Conservation (phyloP, 2,888 invertebrate genomes). For the Tetrapedia diversipes region DNA sequence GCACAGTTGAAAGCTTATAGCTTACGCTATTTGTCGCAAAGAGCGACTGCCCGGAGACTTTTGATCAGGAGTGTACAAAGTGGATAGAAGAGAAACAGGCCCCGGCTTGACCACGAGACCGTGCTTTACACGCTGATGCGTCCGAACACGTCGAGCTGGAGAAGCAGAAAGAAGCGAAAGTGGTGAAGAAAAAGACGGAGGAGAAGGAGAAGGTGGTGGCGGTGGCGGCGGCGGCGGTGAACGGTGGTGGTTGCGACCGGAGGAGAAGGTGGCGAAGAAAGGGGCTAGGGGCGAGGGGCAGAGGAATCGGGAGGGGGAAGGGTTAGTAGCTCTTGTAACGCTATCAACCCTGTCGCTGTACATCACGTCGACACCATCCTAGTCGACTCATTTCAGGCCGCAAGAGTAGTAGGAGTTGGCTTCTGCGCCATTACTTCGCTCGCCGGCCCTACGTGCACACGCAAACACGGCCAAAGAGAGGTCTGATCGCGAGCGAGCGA, state of each 20-base stretch:
- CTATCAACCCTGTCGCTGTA: conserved; percentile 83
- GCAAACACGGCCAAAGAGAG: conserved; percentile 50
- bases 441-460: conserved; percentile 65
- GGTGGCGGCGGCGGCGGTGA: conserved; percentile 8
- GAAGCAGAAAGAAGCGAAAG: conserved; percentile 46
- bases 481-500: conserved; percentile 43
- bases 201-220: conserved; percentile 32
- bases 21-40: too few relatives aligned
- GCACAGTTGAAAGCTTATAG: too few relatives aligned
- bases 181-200: conserved; percentile 34
- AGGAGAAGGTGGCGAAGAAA: conserved; percentile 48
- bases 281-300: conserved; percentile 26
- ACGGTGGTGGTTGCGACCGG: conserved; percentile 26
- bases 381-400: conserved; percentile 79
- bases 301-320: conserved; percentile 64
- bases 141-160: conserved; percentile 59
- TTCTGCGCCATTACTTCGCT: conserved; percentile 79
- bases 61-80: too few relatives aligned
- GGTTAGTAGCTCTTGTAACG: conserved; percentile 83
- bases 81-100: conserved; percentile 32
- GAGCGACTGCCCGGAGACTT: too few relatives aligned
- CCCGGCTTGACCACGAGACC: conserved; percentile 66
- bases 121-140: conserved; percentile 76
- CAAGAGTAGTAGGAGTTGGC: conserved; percentile 77
- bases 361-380: conserved; percentile 83